Conservation (phyloP, 2,797 vertebrate genomes). For the Pangasius djambal region DNA sequence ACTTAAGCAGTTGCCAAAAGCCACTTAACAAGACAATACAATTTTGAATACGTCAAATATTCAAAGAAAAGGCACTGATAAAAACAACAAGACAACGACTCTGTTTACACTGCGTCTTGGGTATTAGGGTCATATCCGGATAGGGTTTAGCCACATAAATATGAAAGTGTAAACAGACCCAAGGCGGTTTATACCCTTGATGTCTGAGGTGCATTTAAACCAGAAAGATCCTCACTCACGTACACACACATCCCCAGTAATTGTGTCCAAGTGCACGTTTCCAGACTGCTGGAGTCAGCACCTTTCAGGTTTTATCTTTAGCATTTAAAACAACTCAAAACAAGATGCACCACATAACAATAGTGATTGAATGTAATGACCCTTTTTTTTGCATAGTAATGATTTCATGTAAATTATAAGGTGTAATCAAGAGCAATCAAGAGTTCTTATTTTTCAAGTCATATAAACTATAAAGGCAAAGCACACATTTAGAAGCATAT, state of each 20-base stretch:
- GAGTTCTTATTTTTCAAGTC: background rate
- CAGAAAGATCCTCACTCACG: background rate
- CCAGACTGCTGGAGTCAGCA: background rate
- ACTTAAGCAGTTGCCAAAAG: slow-evolving; percentile 3
- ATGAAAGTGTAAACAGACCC: background rate
- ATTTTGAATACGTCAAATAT: slow-evolving; percentile 1
- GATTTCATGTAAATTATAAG: background rate
- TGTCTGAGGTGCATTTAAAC: background rate
- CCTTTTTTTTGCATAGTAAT: background rate
- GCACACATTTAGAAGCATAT: background rate
- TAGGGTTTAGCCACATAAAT: background rate
- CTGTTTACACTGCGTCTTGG: background rate
- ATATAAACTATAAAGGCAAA: background rate
- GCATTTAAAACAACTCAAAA: background rate
- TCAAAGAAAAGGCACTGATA: background rate
- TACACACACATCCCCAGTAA: background rate
- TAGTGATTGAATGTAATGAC: background rate
- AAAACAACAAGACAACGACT: background rate
- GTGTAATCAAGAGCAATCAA: background rate
- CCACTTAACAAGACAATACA: background rate
- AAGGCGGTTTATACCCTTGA: background rate
- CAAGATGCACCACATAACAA: background rate
- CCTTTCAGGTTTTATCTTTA: background rate
- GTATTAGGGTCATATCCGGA: background rate
- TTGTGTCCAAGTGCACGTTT: background rate